Percentiles rank a stretch among this genome's conserved stretches.
Conservation (phyloP, 2,113 vertebrate genomes). For the Pimephales promelas region DNA sequence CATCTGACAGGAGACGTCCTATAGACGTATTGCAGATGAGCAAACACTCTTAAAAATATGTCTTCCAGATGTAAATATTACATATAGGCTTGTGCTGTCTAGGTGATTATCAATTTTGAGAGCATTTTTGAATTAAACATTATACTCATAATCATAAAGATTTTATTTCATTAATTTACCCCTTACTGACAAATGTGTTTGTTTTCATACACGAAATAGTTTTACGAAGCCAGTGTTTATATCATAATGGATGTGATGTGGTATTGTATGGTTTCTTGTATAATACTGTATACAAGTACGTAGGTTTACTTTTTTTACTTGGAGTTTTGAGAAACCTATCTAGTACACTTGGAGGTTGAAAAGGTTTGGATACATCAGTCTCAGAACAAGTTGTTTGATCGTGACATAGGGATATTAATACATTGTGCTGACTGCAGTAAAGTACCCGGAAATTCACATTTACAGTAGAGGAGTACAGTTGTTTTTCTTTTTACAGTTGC, state of each 20-base stretch:
- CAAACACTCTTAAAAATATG: no score
- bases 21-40: no score
- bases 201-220: no score
- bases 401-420: neutral
- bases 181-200: neutral
- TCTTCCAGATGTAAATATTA: no score
- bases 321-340: neutral
- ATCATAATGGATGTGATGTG: neutral
- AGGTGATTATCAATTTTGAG: neutral
- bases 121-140: neutral
- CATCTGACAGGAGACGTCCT: no score
- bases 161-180: neutral
- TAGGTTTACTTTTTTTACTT: neutral
- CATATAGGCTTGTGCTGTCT: no score
- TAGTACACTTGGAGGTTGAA: neutral
- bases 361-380: neutral
- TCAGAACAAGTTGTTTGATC: neutral
- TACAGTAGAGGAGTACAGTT: neutral
- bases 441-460: neutral
- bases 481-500: neutral
- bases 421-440: neutral
- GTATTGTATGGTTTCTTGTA: neutral
- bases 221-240: neutral
- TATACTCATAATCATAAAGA: neutral
- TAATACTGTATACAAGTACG: neutral